These are phyloP conservation scores for Chrysolina americana DNA, from an alignment of 2,888 invertebrate species.

Conservation along the genomic window DNA sequence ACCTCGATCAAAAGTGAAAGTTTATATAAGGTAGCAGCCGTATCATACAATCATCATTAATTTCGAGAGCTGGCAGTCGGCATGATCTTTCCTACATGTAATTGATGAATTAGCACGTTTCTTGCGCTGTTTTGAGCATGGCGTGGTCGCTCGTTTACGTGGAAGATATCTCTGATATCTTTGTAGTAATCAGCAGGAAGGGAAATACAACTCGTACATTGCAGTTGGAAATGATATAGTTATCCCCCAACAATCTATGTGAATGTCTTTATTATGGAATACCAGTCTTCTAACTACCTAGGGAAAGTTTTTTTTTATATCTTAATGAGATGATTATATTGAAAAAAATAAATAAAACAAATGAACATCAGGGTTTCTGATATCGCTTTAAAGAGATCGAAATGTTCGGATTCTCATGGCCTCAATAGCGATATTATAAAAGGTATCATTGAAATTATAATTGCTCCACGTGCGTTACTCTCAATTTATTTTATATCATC, in stretches of 20 bases:
- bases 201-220: background rate
- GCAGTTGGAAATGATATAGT: background rate
- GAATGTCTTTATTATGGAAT: too few species aligned
- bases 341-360: too few species aligned
- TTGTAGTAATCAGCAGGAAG: conserved; percentile 9
- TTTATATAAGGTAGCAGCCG: conserved; percentile 25
- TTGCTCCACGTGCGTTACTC: too few species aligned
- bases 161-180: conserved; percentile 2
- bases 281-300: too few species aligned
- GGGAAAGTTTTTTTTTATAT: too few species aligned
- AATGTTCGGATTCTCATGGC: too few species aligned
- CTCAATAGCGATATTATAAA: too few species aligned
- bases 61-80: conserved; percentile 40
- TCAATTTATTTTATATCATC: too few species aligned
- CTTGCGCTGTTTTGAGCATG: conserved; percentile 16
- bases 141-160: conserved; percentile 8
- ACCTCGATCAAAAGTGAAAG: conserved; percentile 24
- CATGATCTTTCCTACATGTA: conserved; percentile 42
- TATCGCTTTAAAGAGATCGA: too few species aligned
- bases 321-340: too few species aligned
- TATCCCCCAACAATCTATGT: background rate
- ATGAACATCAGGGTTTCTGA: too few species aligned
- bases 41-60: conserved; percentile 40
- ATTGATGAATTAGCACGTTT: conserved; percentile 41
- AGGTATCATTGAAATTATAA: too few species aligned